These are phyloP conservation scores for Chaetorhynchus papuensis DNA, from an alignment of 2,113 vertebrate species.

Conservation along the genomic window DNA sequence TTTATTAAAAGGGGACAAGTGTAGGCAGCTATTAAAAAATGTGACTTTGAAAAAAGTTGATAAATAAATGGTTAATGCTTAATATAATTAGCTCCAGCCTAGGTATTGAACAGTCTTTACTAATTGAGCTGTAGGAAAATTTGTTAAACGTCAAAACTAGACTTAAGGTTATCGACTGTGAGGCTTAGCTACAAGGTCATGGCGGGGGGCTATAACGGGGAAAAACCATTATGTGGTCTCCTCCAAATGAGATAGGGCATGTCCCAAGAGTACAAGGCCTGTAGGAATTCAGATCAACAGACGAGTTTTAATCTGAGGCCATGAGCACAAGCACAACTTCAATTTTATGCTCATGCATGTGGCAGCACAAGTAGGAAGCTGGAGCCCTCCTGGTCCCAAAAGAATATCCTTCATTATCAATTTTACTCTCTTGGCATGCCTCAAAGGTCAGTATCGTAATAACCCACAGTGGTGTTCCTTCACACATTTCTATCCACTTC, in stretches of 20 bases:
- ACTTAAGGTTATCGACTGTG: not conserved
- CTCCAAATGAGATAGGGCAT: not conserved
- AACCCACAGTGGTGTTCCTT: not conserved
- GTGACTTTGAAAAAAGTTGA: not conserved
- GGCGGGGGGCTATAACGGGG: not conserved
- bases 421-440: not conserved
- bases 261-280: not conserved
- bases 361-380: not conserved
- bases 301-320: not conserved
- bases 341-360: not conserved
- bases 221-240: not conserved
- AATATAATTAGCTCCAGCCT: not conserved
- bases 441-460: not conserved
- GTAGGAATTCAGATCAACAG: not conserved
- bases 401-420: not conserved
- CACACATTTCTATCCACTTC: not conserved
- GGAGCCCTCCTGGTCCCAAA: not conserved
- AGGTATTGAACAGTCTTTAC: not conserved
- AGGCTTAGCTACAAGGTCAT: not conserved
- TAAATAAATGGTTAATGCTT: not conserved
- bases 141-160: constrained; percentile 2
- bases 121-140: not conserved
- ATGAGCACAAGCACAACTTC: not conserved
- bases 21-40: not conserved
- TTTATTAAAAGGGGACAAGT: not conserved